phyloP scores from a whole-genome alignment of 2,113 vertebrate species.

The Gracilinanus agilis region DNA sequence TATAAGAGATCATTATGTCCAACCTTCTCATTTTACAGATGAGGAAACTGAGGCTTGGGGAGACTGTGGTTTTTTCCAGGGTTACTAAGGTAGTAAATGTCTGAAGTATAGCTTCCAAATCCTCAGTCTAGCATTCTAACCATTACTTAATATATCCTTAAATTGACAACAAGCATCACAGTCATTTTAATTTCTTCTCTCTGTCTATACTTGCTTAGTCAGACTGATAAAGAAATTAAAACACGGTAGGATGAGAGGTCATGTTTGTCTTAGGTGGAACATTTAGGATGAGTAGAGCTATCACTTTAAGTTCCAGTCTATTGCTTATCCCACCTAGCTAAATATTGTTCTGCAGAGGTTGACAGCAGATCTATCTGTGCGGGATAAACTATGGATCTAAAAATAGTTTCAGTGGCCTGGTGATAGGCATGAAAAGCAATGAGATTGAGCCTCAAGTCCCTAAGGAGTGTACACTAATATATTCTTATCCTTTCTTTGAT shows the following conservation, averaged over 20 bases:
- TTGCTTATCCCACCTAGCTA: slow-evolving; percentile 60
- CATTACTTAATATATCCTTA: background rate
- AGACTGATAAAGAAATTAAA: slow-evolving; percentile 43
- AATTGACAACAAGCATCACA: background rate
- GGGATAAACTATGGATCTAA: slow-evolving; percentile 71
- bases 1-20: background rate
- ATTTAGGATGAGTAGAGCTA: background rate
- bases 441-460: slow-evolving; percentile 62
- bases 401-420: slow-evolving; percentile 73
- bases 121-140: background rate
- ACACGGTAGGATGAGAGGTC: background rate
- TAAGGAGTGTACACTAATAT: slow-evolving; percentile 65
- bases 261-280: no score
- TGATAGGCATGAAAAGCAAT: slow-evolving; percentile 74
- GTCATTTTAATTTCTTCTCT: background rate
- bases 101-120: background rate
- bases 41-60: background rate
- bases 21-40: background rate
- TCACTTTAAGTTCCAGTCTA: slow-evolving; percentile 25
- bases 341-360: slow-evolving; percentile 59
- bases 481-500: slow-evolving; percentile 73
- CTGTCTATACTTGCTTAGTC: background rate
- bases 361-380: slow-evolving; percentile 62
- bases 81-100: background rate
- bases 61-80: background rate